Base-by-base conservation (phyloP, 2,888 invertebrate species). In the Allophyes oxyacanthae region DNA sequence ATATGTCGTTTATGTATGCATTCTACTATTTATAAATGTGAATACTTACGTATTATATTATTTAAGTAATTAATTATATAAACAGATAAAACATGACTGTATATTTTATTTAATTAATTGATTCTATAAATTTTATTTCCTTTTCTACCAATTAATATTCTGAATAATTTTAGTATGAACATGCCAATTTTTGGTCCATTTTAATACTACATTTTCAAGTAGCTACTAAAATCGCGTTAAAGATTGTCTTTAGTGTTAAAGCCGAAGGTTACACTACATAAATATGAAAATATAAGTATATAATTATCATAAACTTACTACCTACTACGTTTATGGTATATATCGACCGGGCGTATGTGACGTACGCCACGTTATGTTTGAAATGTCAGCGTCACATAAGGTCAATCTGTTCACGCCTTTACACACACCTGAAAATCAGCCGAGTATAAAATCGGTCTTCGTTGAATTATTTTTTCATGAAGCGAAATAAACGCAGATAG, bases 151-250 rank as follows among this genome's bases (percentile, higher is more conserved):
- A 43, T 30, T 54, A 40, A 53, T 64, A 46, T 53, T 30, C 45
- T 61, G 49, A 55, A 52, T 50, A 49, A 38, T 46, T 62, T 65
- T 53, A 6, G 34, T 61, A 58, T 57, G 54, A 71, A 74, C 56
- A 56, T 72, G 61, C 75, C 76, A 77, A 74, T 72, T 79, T 80
- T 79, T 80, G 79, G 79, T 78, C 81, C 81, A 69, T 70, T 58
- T 70, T 60, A 58, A 54, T 64, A 69, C 65, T 70, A 73, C 40
- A 34, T 43, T 41, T 44, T 28, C 26, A 48, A 58, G 30, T 48
- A 44, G 30, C 30, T 53, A 34, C 60, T 41, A 51, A 15, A 58
- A 44, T 38, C 15, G 14, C 33, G 13, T 14, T 53, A n/a, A 15
- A 28, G 25, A n/a, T 20, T 28, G 8, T 28, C 28, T 28, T 28